A percentile compares a stretch with the other conserved stretches of the same genome.
These are phyloP conservation scores for Okapia johnstoni DNA, from an alignment of 2,113 vertebrate genomes.

Conservation along the genomic window DNA sequence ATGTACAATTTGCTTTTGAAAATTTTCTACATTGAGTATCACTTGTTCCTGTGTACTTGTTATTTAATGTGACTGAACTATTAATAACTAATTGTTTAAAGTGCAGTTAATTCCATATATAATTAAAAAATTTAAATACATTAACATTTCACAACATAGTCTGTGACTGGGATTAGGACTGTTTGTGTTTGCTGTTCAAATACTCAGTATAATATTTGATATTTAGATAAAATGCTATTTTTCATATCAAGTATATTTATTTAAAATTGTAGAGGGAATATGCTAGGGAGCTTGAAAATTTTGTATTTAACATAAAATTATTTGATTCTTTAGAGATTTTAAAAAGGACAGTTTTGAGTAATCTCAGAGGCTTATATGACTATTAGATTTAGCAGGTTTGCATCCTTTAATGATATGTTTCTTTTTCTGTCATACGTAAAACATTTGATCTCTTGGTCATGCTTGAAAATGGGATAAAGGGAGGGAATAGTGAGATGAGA, in stretches of 20 bases:
- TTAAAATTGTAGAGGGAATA: conserved; percentile 63
- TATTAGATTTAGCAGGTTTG: conserved; percentile 47
- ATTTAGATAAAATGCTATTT: conserved; percentile 69
- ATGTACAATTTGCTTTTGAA: conserved; percentile 41
- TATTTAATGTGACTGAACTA: conserved; percentile 65
- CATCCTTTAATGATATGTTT: conserved; percentile 40
- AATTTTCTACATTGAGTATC: conserved; percentile 33
- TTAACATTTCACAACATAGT: conserved; percentile 67
- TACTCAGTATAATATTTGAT: conserved; percentile 66
- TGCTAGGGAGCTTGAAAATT: conserved; percentile 32
- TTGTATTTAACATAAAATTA: conserved; percentile 56
- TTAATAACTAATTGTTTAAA: conserved; percentile 71
- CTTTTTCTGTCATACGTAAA: conserved; percentile 41
- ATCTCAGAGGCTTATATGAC: conserved; percentile 14
- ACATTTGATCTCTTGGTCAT: neutral
- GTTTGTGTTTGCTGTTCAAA: conserved; percentile 68
- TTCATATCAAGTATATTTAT: conserved; percentile 67
- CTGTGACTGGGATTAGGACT: conserved; percentile 66
- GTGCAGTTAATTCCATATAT: conserved; percentile 67
- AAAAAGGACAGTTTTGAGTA: conserved; percentile 24
- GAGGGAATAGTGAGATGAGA: conserved; percentile 10
- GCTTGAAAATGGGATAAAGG: conserved; percentile 9
- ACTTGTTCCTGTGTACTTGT: conserved; percentile 47
- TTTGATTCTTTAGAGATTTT: conserved; percentile 64
- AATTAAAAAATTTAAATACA: conserved; percentile 75